Evolutionary conservation across 2,888 invertebrate genomes (phyloP), one percentile per base, ranked within the genome.

Genomic region (Xestia c-nigrum): DNA sequence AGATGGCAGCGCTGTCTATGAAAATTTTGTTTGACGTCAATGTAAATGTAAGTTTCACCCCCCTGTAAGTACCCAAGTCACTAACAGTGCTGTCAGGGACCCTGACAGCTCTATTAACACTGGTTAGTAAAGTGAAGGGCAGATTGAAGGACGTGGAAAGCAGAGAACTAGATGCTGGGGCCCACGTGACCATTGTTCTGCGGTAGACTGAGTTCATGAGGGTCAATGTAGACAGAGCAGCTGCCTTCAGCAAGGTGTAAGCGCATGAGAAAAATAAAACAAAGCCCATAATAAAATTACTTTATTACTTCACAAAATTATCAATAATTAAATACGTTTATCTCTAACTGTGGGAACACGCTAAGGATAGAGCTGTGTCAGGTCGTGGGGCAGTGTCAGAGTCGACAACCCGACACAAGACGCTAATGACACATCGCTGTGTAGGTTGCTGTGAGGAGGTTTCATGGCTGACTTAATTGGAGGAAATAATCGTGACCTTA

Each of bases 271-370:
- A 61, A 83, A 84, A 57, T 52, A 68, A 84, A 67, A 84, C 78
- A 74, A 69, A 69, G 6, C n/a, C 46, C 47, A 55, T 43, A 57
- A 55, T 75, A 71, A 77, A 72, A 77, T 73, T 73, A 70, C 66
- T 84, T 76, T 81, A 87, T 81, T 85, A 77, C 77, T 81, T 76
- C 70, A 76, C 72, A 78, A 63, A 64, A 74, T 59, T 69, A 64
- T 85, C 47, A 67, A 69, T 83, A 73, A 57, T 74, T 80, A 81
- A 74, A 72, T 76, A 76, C 66, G 16, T 40, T 64, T 70, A 75
- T 59, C 40, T 71, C 73, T 78, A 78, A 77, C 67, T 79, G 87
- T 88, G 89, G 89, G 85, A 86, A 86, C 87, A 77, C 75, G 50
- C 64, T 71, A 14, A 87, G 46, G 68, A 57, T 80, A 74, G 63